phyloP scores from a whole-genome alignment of 1,140 invertebrate species.

The Apis cerana region DNA sequence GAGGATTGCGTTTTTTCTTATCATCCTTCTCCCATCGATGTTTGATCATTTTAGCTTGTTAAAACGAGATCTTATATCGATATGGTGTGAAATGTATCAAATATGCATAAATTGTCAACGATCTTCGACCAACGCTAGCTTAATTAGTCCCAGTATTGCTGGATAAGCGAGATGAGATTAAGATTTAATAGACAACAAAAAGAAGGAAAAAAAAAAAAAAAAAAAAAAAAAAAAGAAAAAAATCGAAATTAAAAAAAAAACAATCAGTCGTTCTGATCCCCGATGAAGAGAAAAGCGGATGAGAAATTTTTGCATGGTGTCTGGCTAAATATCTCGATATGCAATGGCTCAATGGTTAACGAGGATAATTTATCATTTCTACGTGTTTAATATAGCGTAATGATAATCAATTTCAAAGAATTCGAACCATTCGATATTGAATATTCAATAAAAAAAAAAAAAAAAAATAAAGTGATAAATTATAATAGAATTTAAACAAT shows the following conservation, averaged over 20 bases:
- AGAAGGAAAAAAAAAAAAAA: neutral
- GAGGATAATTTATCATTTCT: conserved; percentile 11
- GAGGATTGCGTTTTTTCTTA: conserved; percentile 57
- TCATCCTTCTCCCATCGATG: conserved; percentile 65
- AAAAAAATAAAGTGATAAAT: neutral
- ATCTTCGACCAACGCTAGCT: conserved; percentile 70
- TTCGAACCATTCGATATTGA: conserved; percentile 13
- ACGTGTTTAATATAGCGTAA: conserved; percentile 26
- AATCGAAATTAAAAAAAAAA: neutral
- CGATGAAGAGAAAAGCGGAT: conserved; percentile 30
- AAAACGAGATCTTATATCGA: conserved; percentile 54
- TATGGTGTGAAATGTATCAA: conserved; percentile 51
- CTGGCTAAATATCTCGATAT: conserved; percentile 3
- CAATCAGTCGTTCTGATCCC: conserved; percentile 16
- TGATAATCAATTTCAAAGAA: conserved; percentile 3
- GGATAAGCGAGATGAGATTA: conserved; percentile 46
- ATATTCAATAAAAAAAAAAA: neutral
- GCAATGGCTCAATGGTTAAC: conserved; percentile 11
- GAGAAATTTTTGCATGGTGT: conserved; percentile 44
- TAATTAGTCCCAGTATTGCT: conserved; percentile 56
- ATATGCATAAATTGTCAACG: conserved; percentile 67
- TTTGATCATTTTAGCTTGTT: conserved; percentile 72
- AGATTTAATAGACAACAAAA: conserved; percentile 5
- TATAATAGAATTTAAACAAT: neutral
- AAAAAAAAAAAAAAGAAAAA: neutral